These are phyloP conservation scores for Monoplex corrugatus DNA, from an alignment of 2,888 invertebrate species.

Conservation along the genomic window DNA sequence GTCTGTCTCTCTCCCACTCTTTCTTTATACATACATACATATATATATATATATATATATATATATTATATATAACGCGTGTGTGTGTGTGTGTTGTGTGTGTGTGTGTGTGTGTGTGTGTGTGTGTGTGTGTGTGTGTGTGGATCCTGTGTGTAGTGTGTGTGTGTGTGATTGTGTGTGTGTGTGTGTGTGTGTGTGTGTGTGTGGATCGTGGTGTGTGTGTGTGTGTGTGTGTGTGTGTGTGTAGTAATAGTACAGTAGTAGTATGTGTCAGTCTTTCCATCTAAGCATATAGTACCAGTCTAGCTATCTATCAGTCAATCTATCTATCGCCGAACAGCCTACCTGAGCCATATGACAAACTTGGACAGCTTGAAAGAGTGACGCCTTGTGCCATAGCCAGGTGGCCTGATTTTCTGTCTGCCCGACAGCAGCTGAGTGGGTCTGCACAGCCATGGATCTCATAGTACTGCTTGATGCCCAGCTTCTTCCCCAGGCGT, in stretches of 20 bases:
- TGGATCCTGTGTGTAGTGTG: no score
- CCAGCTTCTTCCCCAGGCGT: slow-evolving; percentile 3
- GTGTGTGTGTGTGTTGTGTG: no score
- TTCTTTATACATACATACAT: not conserved
- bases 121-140: no score
- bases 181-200: no score
- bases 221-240: no score
- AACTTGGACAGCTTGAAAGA: not conserved
- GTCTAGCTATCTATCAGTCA: not conserved
- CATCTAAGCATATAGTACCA: not conserved
- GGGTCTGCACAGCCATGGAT: slow-evolving; percentile 44
- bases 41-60: not conserved
- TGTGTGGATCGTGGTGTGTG: no score
- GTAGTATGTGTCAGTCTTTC: no score
- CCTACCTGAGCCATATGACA: not conserved
- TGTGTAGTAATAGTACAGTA: no score
- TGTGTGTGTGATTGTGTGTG: no score
- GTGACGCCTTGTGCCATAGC: slow-evolving; percentile 25
- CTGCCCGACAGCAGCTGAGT: slow-evolving; percentile 9
- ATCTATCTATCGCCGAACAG: not conserved
- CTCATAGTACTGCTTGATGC: slow-evolving; percentile 33
- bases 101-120: no score
- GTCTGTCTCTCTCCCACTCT: no score
- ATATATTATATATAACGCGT: no score
- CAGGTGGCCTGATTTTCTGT: not conserved